Conservation (phyloP, 2,113 vertebrate genomes). For the Campylorhamphus procurvoides region DNA sequence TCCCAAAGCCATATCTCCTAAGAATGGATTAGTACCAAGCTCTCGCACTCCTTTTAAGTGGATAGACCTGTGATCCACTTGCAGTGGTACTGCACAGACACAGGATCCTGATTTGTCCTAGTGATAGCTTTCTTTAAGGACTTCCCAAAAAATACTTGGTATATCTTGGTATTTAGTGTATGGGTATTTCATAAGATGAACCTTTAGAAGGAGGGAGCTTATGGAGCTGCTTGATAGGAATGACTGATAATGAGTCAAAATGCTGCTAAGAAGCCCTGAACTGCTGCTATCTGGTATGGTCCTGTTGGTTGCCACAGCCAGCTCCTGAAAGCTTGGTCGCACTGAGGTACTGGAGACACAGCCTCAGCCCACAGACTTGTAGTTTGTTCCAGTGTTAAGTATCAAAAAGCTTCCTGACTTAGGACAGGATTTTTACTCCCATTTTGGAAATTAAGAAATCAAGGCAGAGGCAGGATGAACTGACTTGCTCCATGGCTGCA, state of each 20-base stretch:
- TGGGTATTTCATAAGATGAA: background rate
- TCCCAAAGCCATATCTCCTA: background rate
- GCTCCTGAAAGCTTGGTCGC: background rate
- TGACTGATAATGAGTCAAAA: constrained; percentile 18
- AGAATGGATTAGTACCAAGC: background rate
- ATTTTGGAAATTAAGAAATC: background rate
- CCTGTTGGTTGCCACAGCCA: background rate
- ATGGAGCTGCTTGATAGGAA: background rate
- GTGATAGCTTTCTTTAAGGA: background rate
- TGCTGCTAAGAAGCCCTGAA: background rate
- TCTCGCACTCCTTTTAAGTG: background rate
- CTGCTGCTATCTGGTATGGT: background rate
- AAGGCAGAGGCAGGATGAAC: background rate
- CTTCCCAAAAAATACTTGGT: background rate
- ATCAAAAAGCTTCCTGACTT: background rate
- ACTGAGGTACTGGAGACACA: background rate
- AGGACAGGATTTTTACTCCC: background rate
- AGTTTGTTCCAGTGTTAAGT: background rate
- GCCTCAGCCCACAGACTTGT: background rate
- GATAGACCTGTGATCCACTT: background rate
- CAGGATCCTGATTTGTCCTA: background rate
- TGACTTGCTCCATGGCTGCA: background rate
- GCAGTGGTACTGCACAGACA: background rate
- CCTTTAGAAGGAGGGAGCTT: background rate
- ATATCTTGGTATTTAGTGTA: background rate